Evolutionary conservation across 2,797 vertebrate species (phyloP).

Genomic region (Melopsittacus undulatus): DNA sequence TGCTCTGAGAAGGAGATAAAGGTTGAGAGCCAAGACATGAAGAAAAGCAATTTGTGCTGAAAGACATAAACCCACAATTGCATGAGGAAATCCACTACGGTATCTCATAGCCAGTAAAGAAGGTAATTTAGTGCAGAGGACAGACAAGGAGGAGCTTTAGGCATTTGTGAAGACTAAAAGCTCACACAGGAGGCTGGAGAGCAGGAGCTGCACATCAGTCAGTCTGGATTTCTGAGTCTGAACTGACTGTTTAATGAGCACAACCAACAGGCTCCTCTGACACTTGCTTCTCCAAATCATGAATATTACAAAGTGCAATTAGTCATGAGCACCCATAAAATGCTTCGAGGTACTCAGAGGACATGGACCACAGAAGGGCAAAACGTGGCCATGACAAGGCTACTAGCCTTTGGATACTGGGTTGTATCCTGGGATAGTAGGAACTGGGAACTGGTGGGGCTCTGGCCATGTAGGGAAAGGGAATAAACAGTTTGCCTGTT

Average conservation of each 20-base stretch:
- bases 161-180: not conserved
- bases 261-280: not conserved
- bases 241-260: not conserved
- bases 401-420: not conserved
- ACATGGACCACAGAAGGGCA: not conserved
- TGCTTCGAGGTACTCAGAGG: not conserved
- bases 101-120: not conserved
- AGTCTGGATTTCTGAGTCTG: not conserved
- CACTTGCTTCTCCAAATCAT: not conserved
- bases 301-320: not conserved
- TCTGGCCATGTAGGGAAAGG: not conserved
- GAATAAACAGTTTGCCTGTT: not conserved
- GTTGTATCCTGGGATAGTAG: not conserved
- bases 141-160: not conserved
- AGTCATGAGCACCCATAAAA: not conserved
- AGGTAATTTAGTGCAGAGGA: not conserved
- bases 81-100: not conserved
- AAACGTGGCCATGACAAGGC: not conserved
- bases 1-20: not conserved
- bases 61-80: not conserved
- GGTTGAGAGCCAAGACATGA: not conserved
- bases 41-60: not conserved
- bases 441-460: not conserved
- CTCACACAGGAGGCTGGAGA: not conserved
- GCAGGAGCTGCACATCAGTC: fast-evolving